Evolutionary conservation across 2,113 vertebrate genomes (phyloP).

Genomic region (Myrmecobius fasciatus): DNA sequence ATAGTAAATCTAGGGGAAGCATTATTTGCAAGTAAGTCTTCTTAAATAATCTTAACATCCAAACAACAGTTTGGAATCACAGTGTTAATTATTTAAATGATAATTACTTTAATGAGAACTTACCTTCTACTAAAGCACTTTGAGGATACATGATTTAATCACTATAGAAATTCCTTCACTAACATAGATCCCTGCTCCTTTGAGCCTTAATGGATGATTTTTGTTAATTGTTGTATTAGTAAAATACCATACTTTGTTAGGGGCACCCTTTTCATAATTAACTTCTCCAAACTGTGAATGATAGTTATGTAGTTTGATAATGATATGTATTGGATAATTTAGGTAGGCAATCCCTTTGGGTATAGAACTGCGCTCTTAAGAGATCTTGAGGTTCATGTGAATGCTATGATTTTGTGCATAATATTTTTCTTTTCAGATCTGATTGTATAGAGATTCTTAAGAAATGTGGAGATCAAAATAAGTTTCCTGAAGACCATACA

Average conservation of each 20-base stretch:
- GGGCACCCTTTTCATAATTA: neutral
- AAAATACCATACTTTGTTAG: neutral
- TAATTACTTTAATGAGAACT: neutral
- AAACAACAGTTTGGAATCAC: neutral
- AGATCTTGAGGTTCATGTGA: neutral
- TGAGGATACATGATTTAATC: neutral
- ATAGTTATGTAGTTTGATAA: neutral
- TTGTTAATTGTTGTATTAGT: neutral
- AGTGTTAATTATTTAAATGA: neutral
- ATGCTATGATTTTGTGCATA: slow-evolving; percentile 32
- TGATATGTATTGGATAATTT: neutral
- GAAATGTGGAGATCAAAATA: slow-evolving; percentile 94
- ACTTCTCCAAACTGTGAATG: neutral
- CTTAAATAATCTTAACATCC: neutral
- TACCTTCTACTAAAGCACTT: neutral
- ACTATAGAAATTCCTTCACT: neutral
- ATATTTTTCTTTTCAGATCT: slow-evolving; percentile 85
- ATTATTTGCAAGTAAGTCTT: slow-evolving; percentile 96
- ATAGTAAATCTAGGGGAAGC: slow-evolving; percentile 95
- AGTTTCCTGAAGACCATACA: slow-evolving; percentile 93
- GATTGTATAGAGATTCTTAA: slow-evolving; percentile 98
- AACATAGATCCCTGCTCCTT: neutral
- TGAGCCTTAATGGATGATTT: neutral
- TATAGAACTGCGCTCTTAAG: neutral
- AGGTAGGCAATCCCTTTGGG: neutral